These are phyloP conservation scores for Sebastolobus altivelis DNA, from an alignment of 2,797 vertebrate genomes.

Conservation along the genomic window DNA sequence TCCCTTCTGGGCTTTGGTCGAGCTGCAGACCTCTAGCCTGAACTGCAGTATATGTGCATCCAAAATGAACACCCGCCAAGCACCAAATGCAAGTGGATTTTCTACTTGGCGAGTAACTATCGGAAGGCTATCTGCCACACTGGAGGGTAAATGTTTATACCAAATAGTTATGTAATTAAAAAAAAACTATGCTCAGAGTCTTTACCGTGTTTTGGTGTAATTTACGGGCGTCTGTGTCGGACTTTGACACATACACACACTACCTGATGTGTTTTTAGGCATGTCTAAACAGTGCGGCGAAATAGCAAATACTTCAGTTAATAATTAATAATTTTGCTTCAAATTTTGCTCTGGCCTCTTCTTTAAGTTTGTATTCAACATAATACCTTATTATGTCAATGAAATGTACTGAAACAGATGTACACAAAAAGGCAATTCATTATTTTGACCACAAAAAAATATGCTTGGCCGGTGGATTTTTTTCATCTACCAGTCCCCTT, in stretches of 20 bases:
- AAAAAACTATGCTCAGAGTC: not conserved
- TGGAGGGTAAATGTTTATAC: not conserved
- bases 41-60: not conserved
- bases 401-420: too few species aligned
- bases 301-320: too few species aligned
- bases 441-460: fast-evolving
- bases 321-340: too few species aligned
- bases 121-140: not conserved
- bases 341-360: not conserved
- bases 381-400: too few species aligned
- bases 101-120: not conserved
- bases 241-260: not conserved
- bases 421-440: not conserved
- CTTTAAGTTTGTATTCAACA: not conserved
- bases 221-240: not conserved
- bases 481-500: too few species aligned
- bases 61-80: not conserved
- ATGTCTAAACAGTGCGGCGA: not conserved
- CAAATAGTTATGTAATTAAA: not conserved
- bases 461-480: not conserved
- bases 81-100: not conserved
- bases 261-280: not conserved
- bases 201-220: not conserved
- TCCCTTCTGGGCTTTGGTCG: not conserved
- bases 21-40: not conserved